A percentile compares a stretch with the other conserved stretches of the same genome.
Conservation (phyloP, 1,140 invertebrate species). For the Solen grandis region DNA sequence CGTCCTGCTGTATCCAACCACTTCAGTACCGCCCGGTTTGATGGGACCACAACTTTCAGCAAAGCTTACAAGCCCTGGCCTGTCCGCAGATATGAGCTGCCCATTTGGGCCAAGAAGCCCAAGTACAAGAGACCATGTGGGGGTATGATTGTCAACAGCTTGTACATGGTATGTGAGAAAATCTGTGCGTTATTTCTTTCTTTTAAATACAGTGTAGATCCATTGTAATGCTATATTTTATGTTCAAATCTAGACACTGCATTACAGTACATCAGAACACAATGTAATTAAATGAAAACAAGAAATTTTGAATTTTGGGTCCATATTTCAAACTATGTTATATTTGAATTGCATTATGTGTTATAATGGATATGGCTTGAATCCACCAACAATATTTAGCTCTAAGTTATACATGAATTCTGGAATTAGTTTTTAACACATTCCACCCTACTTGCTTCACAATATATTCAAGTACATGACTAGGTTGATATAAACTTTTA, state of each 20-base stretch:
- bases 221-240: too few relatives aligned
- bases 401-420: too few relatives aligned
- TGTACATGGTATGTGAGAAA: conserved; percentile 37
- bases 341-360: neutral
- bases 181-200: neutral
- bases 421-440: too few relatives aligned
- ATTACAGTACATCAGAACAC: neutral
- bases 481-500: too few relatives aligned
- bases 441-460: too few relatives aligned
- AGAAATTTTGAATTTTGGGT: neutral
- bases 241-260: neutral
- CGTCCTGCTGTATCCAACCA: conserved; percentile 3
- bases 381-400: too few relatives aligned
- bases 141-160: conserved; percentile 11
- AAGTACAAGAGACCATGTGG: conserved; percentile 41
- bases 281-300: neutral
- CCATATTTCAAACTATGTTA: neutral
- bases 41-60: conserved; percentile 18
- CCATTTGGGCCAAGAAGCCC: conserved; percentile 42
- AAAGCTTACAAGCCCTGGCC: conserved; percentile 34
- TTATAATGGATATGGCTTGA: too few relatives aligned
- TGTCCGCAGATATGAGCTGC: conserved; percentile 21
- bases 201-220: too few relatives aligned
- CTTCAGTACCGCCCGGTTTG: conserved; percentile 23
- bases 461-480: too few relatives aligned